Evolutionary conservation across 2,113 vertebrate species (phyloP), one percentile per base, ranked within the genome.

Genomic region (Rhineura floridana): DNA sequence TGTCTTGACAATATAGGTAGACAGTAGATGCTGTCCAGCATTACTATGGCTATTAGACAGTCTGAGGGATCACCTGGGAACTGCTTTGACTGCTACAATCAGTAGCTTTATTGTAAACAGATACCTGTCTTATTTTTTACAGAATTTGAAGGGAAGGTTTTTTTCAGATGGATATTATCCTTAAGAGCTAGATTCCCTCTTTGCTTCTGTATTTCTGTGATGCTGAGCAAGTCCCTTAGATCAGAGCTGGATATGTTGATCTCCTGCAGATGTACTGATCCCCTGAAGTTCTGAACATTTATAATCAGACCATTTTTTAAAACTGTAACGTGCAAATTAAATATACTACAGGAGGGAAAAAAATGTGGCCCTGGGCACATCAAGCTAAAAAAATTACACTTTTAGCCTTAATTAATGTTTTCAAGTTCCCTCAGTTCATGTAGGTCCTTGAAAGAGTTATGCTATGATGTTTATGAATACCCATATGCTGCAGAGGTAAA

Each of bases 361-460:
- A 65, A 33, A 46, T 13, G 36, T 83, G 28, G 28, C 62, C 48
- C 67, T 15, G n/a, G n/a, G 63, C 48, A 69, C 48, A 80, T 69
- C 63, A 80, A 81, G 63, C 15, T 11, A n/a, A 48, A 55, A 87
- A 70, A 72, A n/a, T 55, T 42, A 44, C n/a, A 52, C 39, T 39
- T 86, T 80, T 52, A 42, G n/a, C 48, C 77, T 70, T 81, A 70
- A 81, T 87, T 42, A 70, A 44, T 87, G 77, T 55, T 70, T 17
- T 80, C 48, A 39, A 55, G 65, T 23, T 80, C 63, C 48, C 10
- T 80, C 28, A 55, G 19, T 8, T 70, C 46, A 69, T 25, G n/a
- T 87, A 69, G 25, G 36, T 42, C 36, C 6, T 87, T 52, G 46
- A 55, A 87, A 80, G 23, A 70, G 48, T 19, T 52, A 55, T 72